phyloP scores from a whole-genome alignment of 2,113 vertebrate genomes.

The Zosterops pallidus region DNA sequence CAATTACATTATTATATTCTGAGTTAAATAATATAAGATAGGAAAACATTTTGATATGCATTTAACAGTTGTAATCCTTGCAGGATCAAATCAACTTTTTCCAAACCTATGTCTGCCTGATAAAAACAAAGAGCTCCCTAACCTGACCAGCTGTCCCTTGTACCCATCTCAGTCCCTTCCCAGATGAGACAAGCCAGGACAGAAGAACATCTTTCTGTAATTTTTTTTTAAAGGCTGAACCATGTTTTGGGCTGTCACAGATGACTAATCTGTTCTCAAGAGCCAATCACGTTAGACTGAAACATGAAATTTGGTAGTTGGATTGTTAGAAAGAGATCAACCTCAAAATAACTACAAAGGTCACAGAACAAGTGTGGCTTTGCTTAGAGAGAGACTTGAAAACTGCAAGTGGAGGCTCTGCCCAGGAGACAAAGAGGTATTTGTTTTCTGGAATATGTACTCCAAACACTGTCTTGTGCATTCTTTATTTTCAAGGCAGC shows the following conservation, averaged over 20 bases:
- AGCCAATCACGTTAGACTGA: not conserved
- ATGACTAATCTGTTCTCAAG: not conserved
- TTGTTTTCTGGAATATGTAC: not conserved
- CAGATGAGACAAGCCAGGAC: not conserved
- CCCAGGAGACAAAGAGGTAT: not conserved
- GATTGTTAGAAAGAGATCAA: not conserved
- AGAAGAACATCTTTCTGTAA: not conserved
- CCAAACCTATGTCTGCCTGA: constrained; percentile 5
- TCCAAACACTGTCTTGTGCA: not conserved
- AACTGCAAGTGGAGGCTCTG: not conserved
- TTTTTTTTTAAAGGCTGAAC: not conserved
- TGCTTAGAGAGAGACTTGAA: not conserved
- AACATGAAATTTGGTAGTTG: not conserved
- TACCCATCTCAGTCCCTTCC: not conserved
- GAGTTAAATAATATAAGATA: constrained; percentile 78
- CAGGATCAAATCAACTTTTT: constrained; percentile 68
- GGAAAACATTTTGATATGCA: constrained; percentile 78
- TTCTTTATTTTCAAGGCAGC: not conserved
- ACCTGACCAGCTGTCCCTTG: not conserved
- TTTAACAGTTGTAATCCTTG: constrained; percentile 72
- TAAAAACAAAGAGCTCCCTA: not conserved
- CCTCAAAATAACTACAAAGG: not conserved
- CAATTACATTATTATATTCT: constrained; percentile 79
- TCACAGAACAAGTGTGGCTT: fast-evolving
- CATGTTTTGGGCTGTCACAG: not conserved